These are phyloP conservation scores for Apamea sordens DNA, from an alignment of 2,888 invertebrate genomes.

Conservation along the genomic window DNA sequence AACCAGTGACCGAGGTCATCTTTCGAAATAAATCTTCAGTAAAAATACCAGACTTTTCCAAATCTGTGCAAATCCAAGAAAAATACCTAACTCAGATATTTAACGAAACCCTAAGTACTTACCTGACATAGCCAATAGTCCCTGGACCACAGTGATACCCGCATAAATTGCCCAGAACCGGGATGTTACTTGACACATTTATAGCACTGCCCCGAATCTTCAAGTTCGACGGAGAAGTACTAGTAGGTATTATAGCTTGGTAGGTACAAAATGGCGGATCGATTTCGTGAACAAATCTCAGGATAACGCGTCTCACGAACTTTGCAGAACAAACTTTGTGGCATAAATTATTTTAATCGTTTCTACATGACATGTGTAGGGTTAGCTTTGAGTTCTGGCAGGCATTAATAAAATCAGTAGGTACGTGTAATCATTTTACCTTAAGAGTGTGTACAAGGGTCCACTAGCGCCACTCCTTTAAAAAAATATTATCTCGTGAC, in stretches of 20 bases:
- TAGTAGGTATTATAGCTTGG: background rate
- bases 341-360: conserved; percentile 40
- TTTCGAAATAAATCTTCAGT: background rate
- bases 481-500: too few species aligned
- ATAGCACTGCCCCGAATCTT: conserved; percentile 32
- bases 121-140: conserved; percentile 30
- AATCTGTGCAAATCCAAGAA: conserved; percentile 7
- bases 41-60: background rate
- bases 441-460: too few species aligned
- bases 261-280: conserved; percentile 17
- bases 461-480: too few species aligned
- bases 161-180: conserved; percentile 40
- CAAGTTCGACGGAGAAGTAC: conserved; percentile 11
- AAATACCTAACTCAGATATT: conserved; percentile 6
- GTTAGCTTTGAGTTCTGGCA: background rate
- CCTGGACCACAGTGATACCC: conserved; percentile 18
- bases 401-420: background rate
- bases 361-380: conserved; percentile 28
- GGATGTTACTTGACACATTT: conserved; percentile 38
- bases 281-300: conserved; percentile 27
- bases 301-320: conserved; percentile 35
- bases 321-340: conserved; percentile 22
- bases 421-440: background rate
- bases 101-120: conserved; percentile 1
- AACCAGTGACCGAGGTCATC: background rate